Base-by-base conservation (phyloP, 53 echinoderm and acorn worm species). In the Patiria pectinifera region DNA sequence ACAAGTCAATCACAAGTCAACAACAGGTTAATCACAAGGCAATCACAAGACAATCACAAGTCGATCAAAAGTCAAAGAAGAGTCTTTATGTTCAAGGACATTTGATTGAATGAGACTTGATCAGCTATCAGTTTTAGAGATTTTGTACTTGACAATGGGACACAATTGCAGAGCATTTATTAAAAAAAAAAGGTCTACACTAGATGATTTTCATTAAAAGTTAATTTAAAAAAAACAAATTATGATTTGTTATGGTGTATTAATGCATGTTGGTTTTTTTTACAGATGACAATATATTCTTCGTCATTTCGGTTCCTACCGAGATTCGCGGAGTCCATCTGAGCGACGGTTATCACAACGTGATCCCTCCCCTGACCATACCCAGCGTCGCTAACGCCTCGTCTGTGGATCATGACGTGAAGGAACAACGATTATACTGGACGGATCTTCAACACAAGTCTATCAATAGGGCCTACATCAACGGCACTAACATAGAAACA, bases 301-400 rank as follows among this genome's bases (percentile, higher is more conserved):
- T 98, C 35, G 96, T 98, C 83, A 95, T 98, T 88, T 93, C 96
- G 2, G 92, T 93, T 26, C 95, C 91, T 59, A 95, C 95, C 7
- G 99, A 94, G 92, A 96, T 98, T 26, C 92, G 96, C 5, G 99
- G 99, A 2, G 96, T 98, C n/a, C 94, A 95, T 69, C 84, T 96
- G 18, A 89, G 82, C 23, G 94, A 98, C 48, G 96, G 95, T 2
- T 93, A 95, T 71, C 95, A 95, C 87, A 98, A 96, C 53, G 96
- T 98, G 19, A 98, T 98, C 84, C 99, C 99, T 15, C 93, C 99
- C 24, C 95, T 96, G 76, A 98, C 95, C 24, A 92, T 96, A 9
- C 99, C 99, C 1, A 94, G 91, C n/a, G 91, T 98, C 4, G 95
- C 93, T 46, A 96, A 96, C 49, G 99, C 96, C 6, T 93, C 95